A percentile compares a stretch with the other conserved stretches of the same genome.
phyloP scores from a whole-genome alignment of 2,888 invertebrate genomes.

The Pristionchus entomophagus region DNA sequence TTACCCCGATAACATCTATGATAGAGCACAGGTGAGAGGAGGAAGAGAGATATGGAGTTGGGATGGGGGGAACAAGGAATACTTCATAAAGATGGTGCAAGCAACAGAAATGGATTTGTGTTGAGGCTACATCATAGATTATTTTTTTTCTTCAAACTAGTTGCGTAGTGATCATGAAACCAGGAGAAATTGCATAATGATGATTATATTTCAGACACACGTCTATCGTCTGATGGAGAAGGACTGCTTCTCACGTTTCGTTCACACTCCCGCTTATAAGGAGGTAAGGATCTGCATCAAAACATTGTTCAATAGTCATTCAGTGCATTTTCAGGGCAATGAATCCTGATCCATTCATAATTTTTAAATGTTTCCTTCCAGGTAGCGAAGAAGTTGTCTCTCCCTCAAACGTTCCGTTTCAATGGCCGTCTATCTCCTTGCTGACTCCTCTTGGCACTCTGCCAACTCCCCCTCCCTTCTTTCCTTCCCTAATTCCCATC shows the following conservation, averaged over 20 bases:
- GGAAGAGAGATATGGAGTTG: too few relatives aligned
- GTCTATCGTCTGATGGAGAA: conserved; percentile 70
- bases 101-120: too few relatives aligned
- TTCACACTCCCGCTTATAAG: conserved; percentile 66
- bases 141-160: too few relatives aligned
- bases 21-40: conserved; percentile 61
- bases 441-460: not conserved
- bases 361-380: not conserved
- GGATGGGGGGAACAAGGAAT: too few relatives aligned
- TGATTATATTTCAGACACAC: conserved; percentile 51
- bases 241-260: conserved; percentile 71
- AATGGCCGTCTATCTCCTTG: conserved; percentile 59
- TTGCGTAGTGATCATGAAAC: too few relatives aligned
- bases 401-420: conserved; percentile 69
- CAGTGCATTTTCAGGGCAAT: too few relatives aligned
- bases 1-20: conserved; percentile 67
- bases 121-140: too few relatives aligned
- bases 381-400: conserved; percentile 65
- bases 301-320: too few relatives aligned
- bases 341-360: not conserved
- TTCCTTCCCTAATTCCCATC: not conserved
- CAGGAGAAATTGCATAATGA: not conserved
- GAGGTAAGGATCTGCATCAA: conserved; percentile 47
- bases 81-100: too few relatives aligned
- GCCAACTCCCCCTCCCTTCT: not conserved